A percentile compares a stretch with the other conserved stretches of the same genome.
phyloP scores from a whole-genome alignment of 1,140 invertebrate species.

The Lepidurus arcticus region DNA sequence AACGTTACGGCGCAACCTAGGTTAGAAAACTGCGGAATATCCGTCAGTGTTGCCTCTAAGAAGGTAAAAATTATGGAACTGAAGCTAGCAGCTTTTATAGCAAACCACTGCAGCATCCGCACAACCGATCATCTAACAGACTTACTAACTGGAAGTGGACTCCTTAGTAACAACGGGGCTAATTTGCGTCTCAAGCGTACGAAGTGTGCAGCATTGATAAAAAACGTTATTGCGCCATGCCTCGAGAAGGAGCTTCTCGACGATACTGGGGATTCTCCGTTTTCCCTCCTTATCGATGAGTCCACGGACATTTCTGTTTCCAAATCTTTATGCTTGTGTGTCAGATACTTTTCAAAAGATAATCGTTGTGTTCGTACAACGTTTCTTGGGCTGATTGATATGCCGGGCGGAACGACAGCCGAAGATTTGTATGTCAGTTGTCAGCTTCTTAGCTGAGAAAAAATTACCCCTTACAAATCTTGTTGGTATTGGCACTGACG shows the following conservation, averaged over 20 bases:
- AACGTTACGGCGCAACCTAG: neutral
- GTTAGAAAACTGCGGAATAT: neutral
- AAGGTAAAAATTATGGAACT: neutral
- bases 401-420: neutral
- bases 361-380: too few relatives aligned
- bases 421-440: conserved; percentile 6
- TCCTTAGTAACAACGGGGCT: conserved; percentile 4
- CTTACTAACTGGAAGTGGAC: neutral
- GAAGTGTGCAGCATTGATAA: neutral
- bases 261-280: too few relatives aligned
- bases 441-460: neutral
- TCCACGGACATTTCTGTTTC: too few relatives aligned
- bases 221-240: too few relatives aligned
- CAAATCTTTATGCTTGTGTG: too few relatives aligned
- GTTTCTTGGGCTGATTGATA: too few relatives aligned
- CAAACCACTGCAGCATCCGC: neutral
- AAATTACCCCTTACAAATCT: neutral
- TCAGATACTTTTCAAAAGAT: neutral
- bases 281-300: too few relatives aligned
- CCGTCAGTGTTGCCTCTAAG: neutral
- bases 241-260: too few relatives aligned
- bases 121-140: conserved; percentile 1
- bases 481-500: conserved; percentile 43
- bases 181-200: conserved; percentile 5
- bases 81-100: conserved; percentile 5